Evolutionary conservation across 1,140 invertebrate genomes (phyloP).

Genomic region (fruit fly (Drosophila melanogaster)): DNA sequence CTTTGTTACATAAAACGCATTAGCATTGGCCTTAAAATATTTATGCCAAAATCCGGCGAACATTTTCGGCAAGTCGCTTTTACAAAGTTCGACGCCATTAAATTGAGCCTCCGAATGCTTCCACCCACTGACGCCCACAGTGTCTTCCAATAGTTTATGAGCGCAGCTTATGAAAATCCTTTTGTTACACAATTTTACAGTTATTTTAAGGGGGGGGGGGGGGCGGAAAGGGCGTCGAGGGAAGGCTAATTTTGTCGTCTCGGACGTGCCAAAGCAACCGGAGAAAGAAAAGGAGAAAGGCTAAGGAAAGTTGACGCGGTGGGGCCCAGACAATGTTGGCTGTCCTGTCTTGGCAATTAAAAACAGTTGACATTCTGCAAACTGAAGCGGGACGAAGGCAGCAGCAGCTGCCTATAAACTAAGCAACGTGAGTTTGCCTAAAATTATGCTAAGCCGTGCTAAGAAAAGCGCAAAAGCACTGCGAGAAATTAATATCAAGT

Average conservation of each 20-base stretch:
- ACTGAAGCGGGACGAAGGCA: conserved; percentile 41
- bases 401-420: conserved; percentile 77
- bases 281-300: conserved; percentile 22
- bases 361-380: conserved; percentile 81
- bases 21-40: conserved; percentile 63
- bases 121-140: background rate
- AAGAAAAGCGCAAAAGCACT: conserved; percentile 65
- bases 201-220: conserved; percentile 59
- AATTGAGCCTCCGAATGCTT: conserved; percentile 47
- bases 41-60: conserved; percentile 45
- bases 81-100: conserved; percentile 70
- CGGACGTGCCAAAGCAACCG: conserved; percentile 66
- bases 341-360: conserved; percentile 70
- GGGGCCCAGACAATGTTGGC: conserved; percentile 58
- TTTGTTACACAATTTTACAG: conserved; percentile 81
- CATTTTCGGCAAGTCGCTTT: conserved; percentile 21
- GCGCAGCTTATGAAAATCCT: conserved; percentile 78
- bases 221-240: background rate
- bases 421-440: conserved; percentile 81
- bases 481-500: background rate
- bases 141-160: conserved; percentile 72
- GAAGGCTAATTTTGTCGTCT: conserved; percentile 68
- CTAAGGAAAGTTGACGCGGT: background rate
- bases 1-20: conserved; percentile 35
- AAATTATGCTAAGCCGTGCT: conserved; percentile 78